These are phyloP conservation scores for Nebria brevicollis DNA, from an alignment of 2,888 invertebrate genomes.

Conservation along the genomic window DNA sequence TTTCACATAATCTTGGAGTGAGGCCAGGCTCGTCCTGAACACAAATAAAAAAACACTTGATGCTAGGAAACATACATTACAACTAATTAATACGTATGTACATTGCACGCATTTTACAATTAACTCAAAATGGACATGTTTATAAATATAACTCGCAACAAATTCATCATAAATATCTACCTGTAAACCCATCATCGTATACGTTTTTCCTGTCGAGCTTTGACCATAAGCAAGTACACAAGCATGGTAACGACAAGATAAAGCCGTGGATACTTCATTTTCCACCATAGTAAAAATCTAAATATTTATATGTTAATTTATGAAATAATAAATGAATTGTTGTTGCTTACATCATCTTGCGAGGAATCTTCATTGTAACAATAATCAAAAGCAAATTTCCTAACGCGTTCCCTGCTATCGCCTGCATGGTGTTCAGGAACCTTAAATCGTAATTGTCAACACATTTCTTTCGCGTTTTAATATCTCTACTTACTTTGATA, in stretches of 20 bases:
- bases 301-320: neutral
- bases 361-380: constrained; percentile 70
- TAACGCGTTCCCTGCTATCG: constrained; percentile 72
- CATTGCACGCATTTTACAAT: neutral
- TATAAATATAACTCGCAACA: neutral
- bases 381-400: constrained; percentile 72
- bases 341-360: constrained; percentile 63
- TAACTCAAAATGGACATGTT: neutral
- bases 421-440: constrained; percentile 73
- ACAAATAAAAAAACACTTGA: constrained; percentile 24
- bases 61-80: constrained; percentile 22
- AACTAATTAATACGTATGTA: constrained; percentile 29
- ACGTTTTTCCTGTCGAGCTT: constrained; percentile 80
- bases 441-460: constrained; percentile 55
- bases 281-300: constrained; percentile 76
- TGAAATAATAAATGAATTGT: neutral
- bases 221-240: constrained; percentile 81
- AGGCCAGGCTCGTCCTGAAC: constrained; percentile 66
- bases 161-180: constrained; percentile 49
- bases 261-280: constrained; percentile 70
- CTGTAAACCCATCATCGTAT: constrained; percentile 77
- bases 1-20: constrained; percentile 67
- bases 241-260: constrained; percentile 72
- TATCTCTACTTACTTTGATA: constrained; percentile 65
- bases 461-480: neutral